Evolutionary conservation across 2,797 vertebrate species (phyloP).

Genomic region (Hippocampus kuda): DNA sequence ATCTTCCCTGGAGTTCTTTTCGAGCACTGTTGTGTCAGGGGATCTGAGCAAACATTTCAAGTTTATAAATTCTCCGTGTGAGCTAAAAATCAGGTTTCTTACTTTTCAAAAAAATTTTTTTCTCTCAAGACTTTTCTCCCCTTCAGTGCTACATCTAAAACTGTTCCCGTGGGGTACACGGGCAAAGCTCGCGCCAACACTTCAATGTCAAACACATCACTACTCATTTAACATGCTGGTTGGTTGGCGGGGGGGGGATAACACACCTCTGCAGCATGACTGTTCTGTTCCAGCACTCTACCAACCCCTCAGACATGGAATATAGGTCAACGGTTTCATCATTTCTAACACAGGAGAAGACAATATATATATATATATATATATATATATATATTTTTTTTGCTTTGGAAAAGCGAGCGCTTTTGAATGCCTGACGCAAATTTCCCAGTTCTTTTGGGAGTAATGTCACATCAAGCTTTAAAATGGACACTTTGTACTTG

Average conservation of each 20-base stretch:
- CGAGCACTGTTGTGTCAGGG: background rate
- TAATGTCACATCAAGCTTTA: background rate
- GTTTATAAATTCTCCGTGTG: background rate
- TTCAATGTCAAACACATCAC: background rate
- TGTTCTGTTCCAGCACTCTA: constrained; percentile 22
- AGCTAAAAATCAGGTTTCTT: background rate
- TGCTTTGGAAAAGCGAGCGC: background rate
- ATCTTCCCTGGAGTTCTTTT: too few species aligned
- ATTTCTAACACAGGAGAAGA: constrained; percentile 3
- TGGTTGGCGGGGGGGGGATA: constrained; percentile 3
- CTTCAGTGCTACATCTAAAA: background rate
- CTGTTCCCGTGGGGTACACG: background rate
- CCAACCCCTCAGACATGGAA: constrained; percentile 32
- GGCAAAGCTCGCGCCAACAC: constrained; percentile 11
- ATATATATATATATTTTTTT: too few species aligned
- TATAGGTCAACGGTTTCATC: constrained; percentile 37
- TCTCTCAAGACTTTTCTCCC: background rate
- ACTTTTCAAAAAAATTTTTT: background rate
- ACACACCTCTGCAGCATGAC: constrained; percentile 33
- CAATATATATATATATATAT: too few species aligned
- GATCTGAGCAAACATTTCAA: background rate
- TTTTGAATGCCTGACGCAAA: background rate
- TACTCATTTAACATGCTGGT: constrained; percentile 18
- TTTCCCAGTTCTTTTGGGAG: background rate
- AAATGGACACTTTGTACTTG: background rate